Conservation (phyloP, 2,888 invertebrate species). For the Gortyna flavago region DNA sequence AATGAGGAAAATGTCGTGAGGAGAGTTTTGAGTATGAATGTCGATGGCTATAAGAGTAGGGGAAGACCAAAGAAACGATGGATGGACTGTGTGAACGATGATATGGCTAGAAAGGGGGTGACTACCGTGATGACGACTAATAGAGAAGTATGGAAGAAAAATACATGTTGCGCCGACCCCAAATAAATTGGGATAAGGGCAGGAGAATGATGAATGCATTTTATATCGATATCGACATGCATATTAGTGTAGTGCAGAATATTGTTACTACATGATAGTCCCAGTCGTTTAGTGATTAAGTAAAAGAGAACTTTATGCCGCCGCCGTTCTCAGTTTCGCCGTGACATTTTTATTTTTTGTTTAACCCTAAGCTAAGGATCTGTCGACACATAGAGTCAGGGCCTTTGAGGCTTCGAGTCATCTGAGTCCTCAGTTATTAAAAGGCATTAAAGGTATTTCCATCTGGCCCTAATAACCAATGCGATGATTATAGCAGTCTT, state of each 20-base stretch:
- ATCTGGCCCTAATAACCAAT: not conserved
- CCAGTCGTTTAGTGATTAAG: conserved; percentile 2
- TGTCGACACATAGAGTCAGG: not conserved
- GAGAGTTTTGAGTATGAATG: too few species aligned
- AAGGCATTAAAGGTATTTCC: not conserved
- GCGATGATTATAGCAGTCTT: too few species aligned
- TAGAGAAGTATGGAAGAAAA: too few species aligned
- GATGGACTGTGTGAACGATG: too few species aligned
- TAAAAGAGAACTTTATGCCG: not conserved
- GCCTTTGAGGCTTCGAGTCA: not conserved
- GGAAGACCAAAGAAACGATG: too few species aligned
- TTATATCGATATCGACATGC: conserved; percentile 30
- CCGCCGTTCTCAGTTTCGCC: not conserved
- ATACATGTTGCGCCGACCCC: too few species aligned
- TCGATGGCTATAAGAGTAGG: too few species aligned
- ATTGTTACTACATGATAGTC: not conserved
- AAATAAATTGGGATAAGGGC: too few species aligned
- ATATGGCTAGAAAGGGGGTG: too few species aligned
- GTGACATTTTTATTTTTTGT: not conserved
- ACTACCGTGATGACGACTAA: too few species aligned
- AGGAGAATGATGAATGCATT: too few species aligned
- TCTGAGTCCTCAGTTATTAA: not conserved
- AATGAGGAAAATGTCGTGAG: too few species aligned
- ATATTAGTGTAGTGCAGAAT: conserved; percentile 17
- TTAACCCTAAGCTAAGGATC: not conserved